These are phyloP conservation scores for Dasyprocta punctata DNA, from an alignment of 2,113 vertebrate genomes.

Conservation along the genomic window DNA sequence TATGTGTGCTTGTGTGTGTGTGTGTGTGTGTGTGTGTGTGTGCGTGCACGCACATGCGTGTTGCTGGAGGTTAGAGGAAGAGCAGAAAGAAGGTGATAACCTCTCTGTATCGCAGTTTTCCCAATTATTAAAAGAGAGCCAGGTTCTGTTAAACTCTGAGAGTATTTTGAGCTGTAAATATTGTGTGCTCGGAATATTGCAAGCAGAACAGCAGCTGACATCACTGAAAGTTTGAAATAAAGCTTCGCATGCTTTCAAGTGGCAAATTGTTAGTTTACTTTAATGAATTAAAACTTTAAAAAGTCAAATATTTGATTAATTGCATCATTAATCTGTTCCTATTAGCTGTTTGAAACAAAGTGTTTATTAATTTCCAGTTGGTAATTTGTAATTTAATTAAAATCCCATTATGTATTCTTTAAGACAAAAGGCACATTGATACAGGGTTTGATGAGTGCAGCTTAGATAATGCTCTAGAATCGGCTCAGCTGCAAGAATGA, in stretches of 20 bases:
- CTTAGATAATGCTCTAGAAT: not conserved
- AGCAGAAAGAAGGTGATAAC: not conserved
- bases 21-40: not conserved
- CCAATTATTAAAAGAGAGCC: not conserved
- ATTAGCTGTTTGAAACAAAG: constrained; percentile 84
- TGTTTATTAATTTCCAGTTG: constrained; percentile 83
- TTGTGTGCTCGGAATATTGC: not conserved
- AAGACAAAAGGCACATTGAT: constrained; percentile 64
- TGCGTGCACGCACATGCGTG: not conserved
- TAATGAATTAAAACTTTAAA: constrained; percentile 85
- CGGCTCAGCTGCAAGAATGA: not conserved
- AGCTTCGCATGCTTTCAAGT: constrained; percentile 81
- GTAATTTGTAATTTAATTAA: constrained; percentile 83
- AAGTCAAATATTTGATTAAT: constrained; percentile 86
- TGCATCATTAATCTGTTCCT: constrained; percentile 85
- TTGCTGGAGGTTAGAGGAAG: not conserved
- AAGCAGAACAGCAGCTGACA: not conserved
- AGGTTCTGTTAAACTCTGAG: not conserved
- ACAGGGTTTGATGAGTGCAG: not conserved
- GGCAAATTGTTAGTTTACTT: constrained; percentile 85
- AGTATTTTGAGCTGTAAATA: constrained; percentile 8
- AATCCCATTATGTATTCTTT: constrained; percentile 77
- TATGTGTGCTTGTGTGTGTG: not conserved
- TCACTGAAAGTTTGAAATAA: constrained; percentile 38
- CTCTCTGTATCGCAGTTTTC: not conserved